Evolutionary conservation across 2,797 vertebrate genomes (phyloP), one percentile per base, ranked within the genome.

Genomic region (Naso thynnoides): DNA sequence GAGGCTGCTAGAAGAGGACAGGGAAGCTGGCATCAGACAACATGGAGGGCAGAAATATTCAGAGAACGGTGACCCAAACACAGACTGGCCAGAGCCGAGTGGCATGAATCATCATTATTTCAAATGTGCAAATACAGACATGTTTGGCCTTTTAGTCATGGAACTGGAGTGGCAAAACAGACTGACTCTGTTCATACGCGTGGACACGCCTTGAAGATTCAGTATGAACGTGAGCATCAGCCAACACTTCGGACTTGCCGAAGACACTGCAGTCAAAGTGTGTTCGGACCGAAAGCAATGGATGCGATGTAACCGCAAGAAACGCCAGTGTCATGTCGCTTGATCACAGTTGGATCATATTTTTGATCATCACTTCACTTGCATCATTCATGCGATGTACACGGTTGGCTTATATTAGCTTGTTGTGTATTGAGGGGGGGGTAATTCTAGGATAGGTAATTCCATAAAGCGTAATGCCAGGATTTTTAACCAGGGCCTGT

Each of bases 41-140:
- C 90, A 94, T 63, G 84, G 83, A 90, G 89, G 91, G 84, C 92
- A 91, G 85, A 89, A 88, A 90, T 73, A 89, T 86, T 72, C 55
- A 26, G 38, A 61, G 72, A 81, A 81, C 54, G 6, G 15, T 84
- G 83, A 84, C 83, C 83, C 71, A 24, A 18, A 61, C 77, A 58
- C 21, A 50, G 31, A 24, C 26, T 31, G 41, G 9, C 56, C 66
- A n/a, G 3, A 68, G 33, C 41, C 8, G 10, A 50, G 38, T 62
- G 59, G 62, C 69, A 24, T 74, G 86, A 84, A 64, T 82, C 83
- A 77, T 73, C 73, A 74, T 49, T 65, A 58, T 64, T 76, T 78
- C 24, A 31, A 19, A n/a, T 36, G 33, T 33, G 14, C 10, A 44
- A 67, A 69, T 36, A 64, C 19, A 10, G 56, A 62, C 23, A 54